Conservation (phyloP, 2,888 invertebrate genomes). For the Orthosia cruda region DNA sequence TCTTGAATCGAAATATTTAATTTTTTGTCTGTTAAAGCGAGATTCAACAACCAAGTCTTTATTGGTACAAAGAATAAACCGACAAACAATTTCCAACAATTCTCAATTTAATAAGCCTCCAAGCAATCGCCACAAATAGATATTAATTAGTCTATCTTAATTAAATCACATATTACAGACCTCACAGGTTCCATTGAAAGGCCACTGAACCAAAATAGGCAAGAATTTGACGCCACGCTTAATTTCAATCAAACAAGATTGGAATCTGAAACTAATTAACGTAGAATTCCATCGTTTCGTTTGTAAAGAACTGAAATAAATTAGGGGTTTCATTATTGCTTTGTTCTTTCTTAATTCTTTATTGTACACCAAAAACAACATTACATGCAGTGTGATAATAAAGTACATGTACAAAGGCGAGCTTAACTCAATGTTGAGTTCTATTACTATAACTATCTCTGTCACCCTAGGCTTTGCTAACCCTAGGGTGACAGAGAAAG, state of each 20-base stretch:
- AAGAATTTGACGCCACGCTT: slow-evolving; percentile 41
- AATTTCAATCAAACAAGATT: slow-evolving; percentile 61
- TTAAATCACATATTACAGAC: slow-evolving; percentile 30
- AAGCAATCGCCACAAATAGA: background rate
- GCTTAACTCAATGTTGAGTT: no score
- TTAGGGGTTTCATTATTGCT: slow-evolving; percentile 60
- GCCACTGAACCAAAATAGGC: slow-evolving; percentile 13
- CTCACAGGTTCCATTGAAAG: slow-evolving; percentile 5
- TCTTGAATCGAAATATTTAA: background rate
- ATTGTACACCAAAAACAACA: no score
- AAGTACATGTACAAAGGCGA: no score
- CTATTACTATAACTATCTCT: no score
- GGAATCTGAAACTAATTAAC: slow-evolving; percentile 66
- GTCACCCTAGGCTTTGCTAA: no score
- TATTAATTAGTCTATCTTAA: slow-evolving; percentile 16
- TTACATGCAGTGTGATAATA: no score
- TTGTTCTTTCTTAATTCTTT: no score
- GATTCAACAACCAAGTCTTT: background rate
- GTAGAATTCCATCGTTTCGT: slow-evolving; percentile 55
- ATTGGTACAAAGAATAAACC: background rate
- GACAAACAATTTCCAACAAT: background rate
- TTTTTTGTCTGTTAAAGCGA: background rate
- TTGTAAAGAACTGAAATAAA: slow-evolving; percentile 62
- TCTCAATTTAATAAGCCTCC: background rate
- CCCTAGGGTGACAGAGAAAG: no score